Conservation (phyloP, 2,113 vertebrate species). For the Lagopus leucura region DNA sequence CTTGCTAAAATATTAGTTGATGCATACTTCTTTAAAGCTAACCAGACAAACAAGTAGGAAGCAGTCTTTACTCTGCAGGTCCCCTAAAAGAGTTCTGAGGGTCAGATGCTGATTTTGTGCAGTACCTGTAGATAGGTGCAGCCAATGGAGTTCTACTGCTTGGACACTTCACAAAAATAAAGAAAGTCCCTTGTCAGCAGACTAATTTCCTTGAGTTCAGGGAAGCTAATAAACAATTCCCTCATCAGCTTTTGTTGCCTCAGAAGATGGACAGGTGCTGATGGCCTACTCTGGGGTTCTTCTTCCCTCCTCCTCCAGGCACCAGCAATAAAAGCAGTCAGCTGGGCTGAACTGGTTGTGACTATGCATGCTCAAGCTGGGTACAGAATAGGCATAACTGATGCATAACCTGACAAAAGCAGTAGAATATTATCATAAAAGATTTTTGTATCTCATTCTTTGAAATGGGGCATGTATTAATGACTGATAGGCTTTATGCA, state of each 20-base stretch:
- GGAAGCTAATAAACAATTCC: not conserved
- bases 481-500: not conserved
- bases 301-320: not conserved
- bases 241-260: not conserved
- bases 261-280: not conserved
- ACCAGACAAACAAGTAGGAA: not conserved
- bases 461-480: accelerated
- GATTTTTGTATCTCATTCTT: not conserved
- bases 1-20: not conserved
- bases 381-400: not conserved
- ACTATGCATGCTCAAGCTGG: not conserved
- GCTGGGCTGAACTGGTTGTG: not conserved
- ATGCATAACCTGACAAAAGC: not conserved
- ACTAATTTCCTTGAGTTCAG: not conserved
- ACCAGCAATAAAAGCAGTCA: not conserved
- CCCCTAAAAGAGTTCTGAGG: not conserved
- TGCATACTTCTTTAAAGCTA: not conserved
- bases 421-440: not conserved
- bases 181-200: too few relatives aligned
- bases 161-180: not conserved
- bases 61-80: not conserved
- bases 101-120: not conserved
- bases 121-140: not conserved
- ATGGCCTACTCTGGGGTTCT: accelerated
- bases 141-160: not conserved